These are phyloP conservation scores for Tyria jacobaeae DNA, from an alignment of 2,888 invertebrate species.

Conservation along the genomic window DNA sequence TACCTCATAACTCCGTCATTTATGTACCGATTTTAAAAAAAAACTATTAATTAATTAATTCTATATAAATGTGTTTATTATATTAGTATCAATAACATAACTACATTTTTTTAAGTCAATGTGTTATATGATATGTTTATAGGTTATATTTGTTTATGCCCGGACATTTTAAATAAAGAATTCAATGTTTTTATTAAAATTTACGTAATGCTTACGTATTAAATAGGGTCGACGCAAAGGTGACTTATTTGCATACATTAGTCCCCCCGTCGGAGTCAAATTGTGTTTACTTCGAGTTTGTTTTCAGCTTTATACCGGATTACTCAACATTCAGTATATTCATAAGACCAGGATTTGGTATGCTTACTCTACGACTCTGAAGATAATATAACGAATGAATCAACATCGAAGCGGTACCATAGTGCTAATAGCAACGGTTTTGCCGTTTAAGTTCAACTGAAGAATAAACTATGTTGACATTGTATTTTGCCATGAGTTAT, in stretches of 20 bases:
- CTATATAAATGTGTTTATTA: no score
- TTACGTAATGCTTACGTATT: conserved; percentile 14
- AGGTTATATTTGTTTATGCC: not conserved
- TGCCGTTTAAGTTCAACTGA: not conserved
- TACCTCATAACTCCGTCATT: no score
- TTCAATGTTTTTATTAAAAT: conserved; percentile 16
- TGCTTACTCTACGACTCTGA: not conserved
- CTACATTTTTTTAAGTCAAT: no score
- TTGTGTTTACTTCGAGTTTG: conserved; percentile 21
- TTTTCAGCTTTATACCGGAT: conserved; percentile 24
- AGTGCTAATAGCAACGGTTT: not conserved
- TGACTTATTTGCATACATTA: conserved; percentile 29
- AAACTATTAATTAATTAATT: no score
- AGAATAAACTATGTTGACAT: no score
- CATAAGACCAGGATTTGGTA: conserved; percentile 5
- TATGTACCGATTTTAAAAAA: no score
- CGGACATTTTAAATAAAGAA: conserved; percentile 18
- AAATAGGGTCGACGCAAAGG: conserved; percentile 18
- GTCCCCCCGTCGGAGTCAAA: conserved; percentile 18
- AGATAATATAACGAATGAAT: not conserved
- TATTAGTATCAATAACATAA: no score
- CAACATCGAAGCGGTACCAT: not conserved
- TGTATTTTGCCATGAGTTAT: no score
- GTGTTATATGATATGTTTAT: not conserved
- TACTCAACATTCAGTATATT: conserved; percentile 12